Evolutionary conservation across 2,888 invertebrate species (phyloP).

Genomic region (Heliconius hortense): DNA sequence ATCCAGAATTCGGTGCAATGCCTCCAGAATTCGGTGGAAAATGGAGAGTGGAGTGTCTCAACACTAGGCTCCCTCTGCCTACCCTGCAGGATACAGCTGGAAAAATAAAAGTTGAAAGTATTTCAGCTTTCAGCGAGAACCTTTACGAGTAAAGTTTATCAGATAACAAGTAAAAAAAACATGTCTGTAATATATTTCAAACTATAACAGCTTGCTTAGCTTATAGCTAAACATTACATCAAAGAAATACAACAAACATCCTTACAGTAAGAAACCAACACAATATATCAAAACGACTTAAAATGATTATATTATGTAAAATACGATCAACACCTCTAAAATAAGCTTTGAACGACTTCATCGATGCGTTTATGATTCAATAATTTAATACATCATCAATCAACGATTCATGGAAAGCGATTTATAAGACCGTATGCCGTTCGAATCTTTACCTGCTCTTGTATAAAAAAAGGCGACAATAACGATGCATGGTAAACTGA

Average conservation of each 20-base stretch:
- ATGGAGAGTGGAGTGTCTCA: no score
- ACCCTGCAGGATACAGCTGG: no score
- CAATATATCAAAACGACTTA: slow-evolving; percentile 36
- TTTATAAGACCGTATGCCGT: slow-evolving; percentile 63
- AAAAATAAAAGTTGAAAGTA: no score
- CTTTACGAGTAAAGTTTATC: no score
- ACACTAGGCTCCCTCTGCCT: no score
- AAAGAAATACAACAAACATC: neutral
- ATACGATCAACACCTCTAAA: slow-evolving; percentile 54
- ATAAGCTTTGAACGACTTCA: slow-evolving; percentile 52
- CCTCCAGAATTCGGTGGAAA: no score
- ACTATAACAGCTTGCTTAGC: no score
- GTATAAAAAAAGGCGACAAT: slow-evolving; percentile 73
- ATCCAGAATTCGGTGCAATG: no score
- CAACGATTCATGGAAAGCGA: slow-evolving; percentile 67
- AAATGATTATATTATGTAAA: slow-evolving; percentile 47
- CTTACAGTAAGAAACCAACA: neutral
- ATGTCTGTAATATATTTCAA: no score
- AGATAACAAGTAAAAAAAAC: no score
- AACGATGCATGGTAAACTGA: slow-evolving; percentile 68
- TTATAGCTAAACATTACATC: no score
- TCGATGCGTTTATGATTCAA: slow-evolving; percentile 59
- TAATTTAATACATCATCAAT: slow-evolving; percentile 72
- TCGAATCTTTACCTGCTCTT: slow-evolving; percentile 65
- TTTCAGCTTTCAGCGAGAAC: no score